Conservation (phyloP, 2,797 vertebrate genomes). For the Pterois miles region DNA sequence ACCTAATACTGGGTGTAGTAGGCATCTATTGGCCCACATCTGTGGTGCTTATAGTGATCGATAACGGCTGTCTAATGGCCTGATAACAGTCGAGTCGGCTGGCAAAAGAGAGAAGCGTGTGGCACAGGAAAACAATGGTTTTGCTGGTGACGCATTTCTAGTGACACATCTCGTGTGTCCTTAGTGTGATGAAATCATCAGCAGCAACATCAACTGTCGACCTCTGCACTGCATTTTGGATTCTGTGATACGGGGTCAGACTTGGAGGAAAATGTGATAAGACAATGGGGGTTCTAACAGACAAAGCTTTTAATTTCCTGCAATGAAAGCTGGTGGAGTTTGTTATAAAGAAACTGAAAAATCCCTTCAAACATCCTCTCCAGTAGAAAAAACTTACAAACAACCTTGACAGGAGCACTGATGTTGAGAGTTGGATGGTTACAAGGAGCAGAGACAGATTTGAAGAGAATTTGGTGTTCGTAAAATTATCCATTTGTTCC, state of each 20-base stretch:
- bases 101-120: too few relatives aligned
- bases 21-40: too few relatives aligned
- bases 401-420: neutral
- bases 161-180: too few relatives aligned
- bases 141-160: too few relatives aligned
- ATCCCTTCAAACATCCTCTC: constrained; percentile 5
- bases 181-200: neutral
- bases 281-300: neutral
- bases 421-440: neutral
- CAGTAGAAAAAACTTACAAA: neutral
- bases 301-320: constrained; percentile 15
- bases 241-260: neutral
- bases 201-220: constrained; percentile 8
- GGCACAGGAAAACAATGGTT: too few relatives aligned
- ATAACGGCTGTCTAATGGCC: too few relatives aligned
- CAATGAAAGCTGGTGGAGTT: neutral
- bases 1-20: too few relatives aligned
- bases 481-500: too few relatives aligned
- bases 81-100: too few relatives aligned
- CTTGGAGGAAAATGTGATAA: constrained; percentile 16
- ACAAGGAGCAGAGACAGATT: neutral
- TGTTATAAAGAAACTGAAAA: neutral
- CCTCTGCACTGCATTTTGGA: too few relatives aligned
- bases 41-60: too few relatives aligned
- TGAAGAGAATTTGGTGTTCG: too few relatives aligned